Percentiles rank a stretch among this genome's conserved stretches.
Conservation (phyloP, 2,113 vertebrate genomes). For the Vulpes lagopus region DNA sequence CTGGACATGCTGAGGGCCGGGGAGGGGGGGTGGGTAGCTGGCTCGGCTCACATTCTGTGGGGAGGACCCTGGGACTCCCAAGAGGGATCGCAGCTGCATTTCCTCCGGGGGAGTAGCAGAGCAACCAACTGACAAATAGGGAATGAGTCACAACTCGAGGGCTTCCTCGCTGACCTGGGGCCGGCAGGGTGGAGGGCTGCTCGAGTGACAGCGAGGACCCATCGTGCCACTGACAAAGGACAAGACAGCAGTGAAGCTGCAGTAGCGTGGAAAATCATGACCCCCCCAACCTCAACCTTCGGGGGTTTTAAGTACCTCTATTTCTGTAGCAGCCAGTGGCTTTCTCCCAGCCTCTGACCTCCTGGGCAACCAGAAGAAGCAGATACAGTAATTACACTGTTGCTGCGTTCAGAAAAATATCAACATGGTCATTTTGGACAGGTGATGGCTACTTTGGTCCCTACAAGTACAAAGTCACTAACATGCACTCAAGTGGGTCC, state of each 20-base stretch:
- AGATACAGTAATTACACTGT: neutral
- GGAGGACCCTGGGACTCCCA: neutral
- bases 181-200: no score
- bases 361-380: conserved; percentile 2
- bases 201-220: neutral
- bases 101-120: neutral
- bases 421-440: neutral
- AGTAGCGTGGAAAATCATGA: neutral
- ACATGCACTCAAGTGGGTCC: neutral
- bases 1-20: neutral
- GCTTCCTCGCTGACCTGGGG: neutral
- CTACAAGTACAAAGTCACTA: conserved; percentile 11
- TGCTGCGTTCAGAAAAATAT: conserved; percentile 12
- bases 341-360: neutral
- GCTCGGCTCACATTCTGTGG: neutral
- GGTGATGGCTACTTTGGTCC: neutral
- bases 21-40: neutral
- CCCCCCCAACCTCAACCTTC: neutral
- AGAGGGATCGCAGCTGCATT: neutral
- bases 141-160: neutral
- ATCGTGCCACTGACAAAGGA: neutral
- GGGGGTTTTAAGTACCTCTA: neutral
- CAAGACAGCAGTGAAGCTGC: conserved; percentile 51
- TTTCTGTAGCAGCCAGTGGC: neutral
- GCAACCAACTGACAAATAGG: neutral